Base-by-base conservation (phyloP, 2,888 invertebrate species). In the Sarcophaga variegata region DNA sequence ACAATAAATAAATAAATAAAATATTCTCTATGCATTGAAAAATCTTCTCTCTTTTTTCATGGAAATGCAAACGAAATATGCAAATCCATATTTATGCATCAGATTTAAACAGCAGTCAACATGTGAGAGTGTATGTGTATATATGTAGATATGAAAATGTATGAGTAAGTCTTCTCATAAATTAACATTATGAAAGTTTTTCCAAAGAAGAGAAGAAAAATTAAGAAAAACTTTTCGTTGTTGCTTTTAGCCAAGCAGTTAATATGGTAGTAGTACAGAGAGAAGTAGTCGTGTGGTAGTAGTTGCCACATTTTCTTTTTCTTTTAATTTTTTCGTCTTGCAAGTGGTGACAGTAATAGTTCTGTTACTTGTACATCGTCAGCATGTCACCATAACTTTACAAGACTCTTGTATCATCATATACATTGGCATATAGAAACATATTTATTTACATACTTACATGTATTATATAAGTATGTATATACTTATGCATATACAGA, bases 311-410 rank as follows among this genome's bases (percentile, higher is more conserved):
- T 10, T 37, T 37, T 37, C 2, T 6, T 37, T 37, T 37, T 37
- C 37, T 37, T 37, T 37, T 37, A 37, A 37, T 37, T 37, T 37
- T 37, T 37, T 10, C 37, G 37, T 37, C 8, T 37, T 37, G 2
- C 37, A 37, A 37, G 37, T 37, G 37, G 14, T 17, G 14, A n/a
- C 20, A 71, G 64, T 25, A 70, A 67, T 59, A 67, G 49, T 37
- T 64, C 63, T 25, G 27, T 27, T 71, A n/a, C 47, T 54, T 70
- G 59, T 64, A 54, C 60, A 64, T 63, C 75, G 64, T 70, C n/a
- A 64, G 45, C 64, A 70, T 84, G 70, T 75, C 75, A 70, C 17
- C 47, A 74, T 12, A 79, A 69, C 67, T 72, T 84, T 63, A n/a
- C 37, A 45, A 74, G 66, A 67, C 45, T 49, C 54, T 17, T 54